These are phyloP conservation scores for Pseudoips prasinana DNA, from an alignment of 2,888 invertebrate genomes.

Conservation along the genomic window DNA sequence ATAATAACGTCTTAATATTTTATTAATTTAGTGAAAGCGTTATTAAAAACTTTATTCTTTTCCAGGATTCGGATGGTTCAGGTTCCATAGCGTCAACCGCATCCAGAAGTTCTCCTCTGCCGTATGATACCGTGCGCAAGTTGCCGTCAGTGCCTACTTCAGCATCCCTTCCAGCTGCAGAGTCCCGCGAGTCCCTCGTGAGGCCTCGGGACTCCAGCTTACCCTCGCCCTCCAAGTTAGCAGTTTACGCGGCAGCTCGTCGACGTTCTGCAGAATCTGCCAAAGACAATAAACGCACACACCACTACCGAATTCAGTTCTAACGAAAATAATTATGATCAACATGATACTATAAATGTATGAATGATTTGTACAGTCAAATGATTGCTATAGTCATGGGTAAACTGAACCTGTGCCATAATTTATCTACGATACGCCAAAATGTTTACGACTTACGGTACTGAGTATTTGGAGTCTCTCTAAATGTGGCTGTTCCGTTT, in stretches of 20 bases:
- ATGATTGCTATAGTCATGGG: too few species aligned
- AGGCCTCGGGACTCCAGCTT: conserved; percentile 75
- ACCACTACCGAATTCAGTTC: conserved; percentile 89
- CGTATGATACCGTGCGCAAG: conserved; percentile 71
- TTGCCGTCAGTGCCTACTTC: conserved; percentile 75
- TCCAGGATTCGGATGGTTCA: conserved; percentile 70
- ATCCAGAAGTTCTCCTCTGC: conserved; percentile 69
- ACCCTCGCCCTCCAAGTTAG: conserved; percentile 84
- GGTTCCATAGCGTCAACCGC: conserved; percentile 72
- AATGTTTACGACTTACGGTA: too few species aligned
- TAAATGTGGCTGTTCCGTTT: too few species aligned
- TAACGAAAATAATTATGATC: conserved; percentile 42
- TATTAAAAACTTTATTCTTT: too few species aligned
- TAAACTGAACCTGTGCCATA: too few species aligned
- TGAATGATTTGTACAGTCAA: conserved; percentile 4
- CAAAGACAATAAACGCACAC: conserved; percentile 81
- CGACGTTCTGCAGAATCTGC: conserved; percentile 82
- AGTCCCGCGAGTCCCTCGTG: conserved; percentile 74
- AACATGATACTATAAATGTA: not conserved
- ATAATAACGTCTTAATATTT: too few species aligned
- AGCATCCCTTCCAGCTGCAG: conserved; percentile 74
- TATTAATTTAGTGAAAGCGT: too few species aligned
- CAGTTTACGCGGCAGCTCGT: conserved; percentile 79
- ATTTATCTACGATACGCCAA: too few species aligned
- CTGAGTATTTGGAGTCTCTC: too few species aligned